Base-by-base conservation (phyloP, 2,797 vertebrate species). In the Enteromius afrohamiltoni region DNA sequence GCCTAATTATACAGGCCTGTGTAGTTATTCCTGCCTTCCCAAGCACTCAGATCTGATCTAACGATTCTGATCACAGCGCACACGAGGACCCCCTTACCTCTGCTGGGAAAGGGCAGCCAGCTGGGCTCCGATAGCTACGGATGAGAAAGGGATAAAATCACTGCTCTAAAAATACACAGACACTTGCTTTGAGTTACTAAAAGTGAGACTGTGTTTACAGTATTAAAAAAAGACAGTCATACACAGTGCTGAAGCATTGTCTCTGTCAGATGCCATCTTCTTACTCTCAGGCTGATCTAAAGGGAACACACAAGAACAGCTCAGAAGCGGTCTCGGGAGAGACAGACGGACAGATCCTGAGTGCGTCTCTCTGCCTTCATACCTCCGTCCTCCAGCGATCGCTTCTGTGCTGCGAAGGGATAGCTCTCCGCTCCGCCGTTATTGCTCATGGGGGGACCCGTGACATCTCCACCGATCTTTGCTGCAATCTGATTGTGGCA, bases 241-340 rank as follows among this genome's bases (percentile, higher is more conserved):
- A 95, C 94, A 95, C 87, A 95, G 86, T 67, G 91, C 83, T 76
- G 88, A 74, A 67, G 87, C 77, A 14, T 92, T 91, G 90, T 95
- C 94, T 88, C 91, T 93, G 88, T 97, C 97, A 73, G 97, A 93
- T 19, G 97, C 97, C 94, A 98, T 84, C 88, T 98, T 97, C 93
- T 98, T 98, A 88, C 97, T 96, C 88, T 97, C 96, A 0, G 97
- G 97, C 87, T 98, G 97, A 91, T 98, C 97, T 98, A 91, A 84
- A 88, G 86, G 65, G 49, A 83, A 82, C 42, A 86, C 68, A 37
- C 58, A 77, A 84, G 60, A 4, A 19, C 10, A 11, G 31, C 1
- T 77, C 13, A 81, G 9, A 58, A 16, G 79, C 6, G 1, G 19
- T 26, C 40, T 49, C 5, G 17, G 7, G 19, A 68, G 10, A 67